Conservation (phyloP, 2,797 vertebrate genomes). For the Dendrocincla tyrannina region DNA sequence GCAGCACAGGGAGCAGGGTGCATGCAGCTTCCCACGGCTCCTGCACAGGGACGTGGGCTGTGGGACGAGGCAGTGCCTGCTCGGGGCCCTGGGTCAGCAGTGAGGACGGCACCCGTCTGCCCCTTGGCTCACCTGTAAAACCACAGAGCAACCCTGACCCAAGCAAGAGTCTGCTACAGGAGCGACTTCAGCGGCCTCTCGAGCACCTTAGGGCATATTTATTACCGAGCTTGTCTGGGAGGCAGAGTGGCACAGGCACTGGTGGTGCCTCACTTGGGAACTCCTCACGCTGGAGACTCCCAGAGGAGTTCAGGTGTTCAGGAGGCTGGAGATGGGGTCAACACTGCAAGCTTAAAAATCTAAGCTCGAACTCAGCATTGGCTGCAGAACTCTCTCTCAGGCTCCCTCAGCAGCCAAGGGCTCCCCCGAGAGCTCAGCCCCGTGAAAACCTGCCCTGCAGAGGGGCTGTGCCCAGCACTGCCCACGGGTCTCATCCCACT, state of each 20-base stretch:
- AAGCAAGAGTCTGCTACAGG: rapidly evolving
- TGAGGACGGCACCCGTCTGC: not conserved
- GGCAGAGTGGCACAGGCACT: not conserved
- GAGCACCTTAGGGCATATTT: not conserved
- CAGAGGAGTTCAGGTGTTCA: not conserved
- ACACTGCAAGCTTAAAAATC: not conserved
- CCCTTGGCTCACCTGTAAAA: not conserved
- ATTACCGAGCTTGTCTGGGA: not conserved
- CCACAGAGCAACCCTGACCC: not conserved
- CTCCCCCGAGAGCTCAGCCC: not conserved
- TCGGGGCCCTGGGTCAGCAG: too few species aligned
- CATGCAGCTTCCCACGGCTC: not conserved
- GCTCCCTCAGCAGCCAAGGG: not conserved
- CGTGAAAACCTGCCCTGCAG: not conserved
- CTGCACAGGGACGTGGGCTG: not conserved
- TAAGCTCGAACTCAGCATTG: not conserved
- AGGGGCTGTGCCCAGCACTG: not conserved
- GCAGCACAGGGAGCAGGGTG: not conserved
- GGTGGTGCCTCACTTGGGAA: not conserved
- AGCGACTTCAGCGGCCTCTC: not conserved
- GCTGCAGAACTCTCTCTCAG: not conserved
- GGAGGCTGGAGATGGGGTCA: not conserved
- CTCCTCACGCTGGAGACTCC: not conserved
- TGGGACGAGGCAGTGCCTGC: not conserved
- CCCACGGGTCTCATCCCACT: rapidly evolving